phyloP scores from a whole-genome alignment of 1,140 invertebrate species.

The Panagrolaimus sp. region DNA sequence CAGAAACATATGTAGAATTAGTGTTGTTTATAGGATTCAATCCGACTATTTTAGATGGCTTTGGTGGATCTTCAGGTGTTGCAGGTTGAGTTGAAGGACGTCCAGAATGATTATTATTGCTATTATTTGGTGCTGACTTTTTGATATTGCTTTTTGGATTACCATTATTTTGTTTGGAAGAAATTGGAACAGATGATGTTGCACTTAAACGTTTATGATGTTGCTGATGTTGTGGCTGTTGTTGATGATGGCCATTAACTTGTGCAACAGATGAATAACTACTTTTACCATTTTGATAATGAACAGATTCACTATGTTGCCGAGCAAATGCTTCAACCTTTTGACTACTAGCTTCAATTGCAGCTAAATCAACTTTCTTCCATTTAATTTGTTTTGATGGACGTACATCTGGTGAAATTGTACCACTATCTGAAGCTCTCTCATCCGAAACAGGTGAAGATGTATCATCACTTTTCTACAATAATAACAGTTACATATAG shows the following conservation, averaged over 20 bases:
- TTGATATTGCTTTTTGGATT: too few relatives aligned
- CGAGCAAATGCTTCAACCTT: too few relatives aligned
- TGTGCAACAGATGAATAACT: too few relatives aligned
- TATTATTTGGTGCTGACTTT: too few relatives aligned
- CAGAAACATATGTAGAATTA: too few relatives aligned
- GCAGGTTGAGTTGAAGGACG: not conserved
- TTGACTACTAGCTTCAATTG: not conserved
- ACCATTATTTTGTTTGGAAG: too few relatives aligned
- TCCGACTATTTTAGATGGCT: conserved; percentile 3
- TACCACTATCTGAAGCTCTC: not conserved
- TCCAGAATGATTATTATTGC: not conserved
- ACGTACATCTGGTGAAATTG: not conserved
- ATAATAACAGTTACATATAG: not conserved
- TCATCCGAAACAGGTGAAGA: not conserved
- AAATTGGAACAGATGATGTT: too few relatives aligned
- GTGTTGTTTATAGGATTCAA: not conserved
- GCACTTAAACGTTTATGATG: too few relatives aligned
- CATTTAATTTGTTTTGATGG: not conserved
- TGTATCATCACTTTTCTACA: not conserved
- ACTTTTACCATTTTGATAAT: too few relatives aligned
- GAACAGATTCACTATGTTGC: too few relatives aligned
- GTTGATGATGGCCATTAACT: too few relatives aligned
- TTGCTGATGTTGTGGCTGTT: too few relatives aligned
- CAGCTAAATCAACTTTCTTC: not conserved
- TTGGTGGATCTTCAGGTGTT: not conserved